Evolutionary conservation across 1,140 invertebrate species (phyloP), one percentile per base, ranked within the genome.

Genomic region (Drosophila melanica): DNA sequence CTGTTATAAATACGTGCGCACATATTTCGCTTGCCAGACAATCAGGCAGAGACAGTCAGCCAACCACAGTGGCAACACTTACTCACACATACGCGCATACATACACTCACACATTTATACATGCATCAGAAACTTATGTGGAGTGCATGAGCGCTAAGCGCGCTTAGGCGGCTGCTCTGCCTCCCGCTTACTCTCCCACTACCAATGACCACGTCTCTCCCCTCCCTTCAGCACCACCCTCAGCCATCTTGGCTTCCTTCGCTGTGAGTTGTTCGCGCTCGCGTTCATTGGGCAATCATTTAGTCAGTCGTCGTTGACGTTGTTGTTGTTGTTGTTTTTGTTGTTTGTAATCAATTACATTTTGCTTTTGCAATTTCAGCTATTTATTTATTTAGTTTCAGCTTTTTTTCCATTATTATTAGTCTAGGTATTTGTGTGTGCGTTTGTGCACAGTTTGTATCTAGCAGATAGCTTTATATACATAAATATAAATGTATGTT

Each of bases 371-470:
- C 82, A 87, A 89, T 89, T 87, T 89, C 65, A 87, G 82, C 79
- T 87, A 87, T 87, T 89, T 86, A 86, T 86, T 86, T 86, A 89
- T 87, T 87, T 87, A 82, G 84, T 87, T 89, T 87, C 79, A 89
- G 79, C 72, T 82, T 71, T 87, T 74, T 73, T 71, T 75, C 74
- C 81, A 77, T 84, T 85, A 85, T 85, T 85, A 85, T 85, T 86
- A 86, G 81, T 76, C 65, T 66, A 80, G 79, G 42, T 75, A 70
- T 58, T 68, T 66, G 45, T 64, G 35, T 55, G 20, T 23, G 62
- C 68, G 45, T 64, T 23, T 55, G 20, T 23, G 62, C 68, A 68
- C 68, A 60, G 39, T 73, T 79, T 80, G 82, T 85, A 85, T 85
- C 81, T 86, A 73, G 68, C 81, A 79, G 80, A 84, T 85, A 84